A percentile compares a stretch with the other conserved stretches of the same genome.
Conservation (phyloP, 2,888 invertebrate species). For the Maniola hyperantus region DNA sequence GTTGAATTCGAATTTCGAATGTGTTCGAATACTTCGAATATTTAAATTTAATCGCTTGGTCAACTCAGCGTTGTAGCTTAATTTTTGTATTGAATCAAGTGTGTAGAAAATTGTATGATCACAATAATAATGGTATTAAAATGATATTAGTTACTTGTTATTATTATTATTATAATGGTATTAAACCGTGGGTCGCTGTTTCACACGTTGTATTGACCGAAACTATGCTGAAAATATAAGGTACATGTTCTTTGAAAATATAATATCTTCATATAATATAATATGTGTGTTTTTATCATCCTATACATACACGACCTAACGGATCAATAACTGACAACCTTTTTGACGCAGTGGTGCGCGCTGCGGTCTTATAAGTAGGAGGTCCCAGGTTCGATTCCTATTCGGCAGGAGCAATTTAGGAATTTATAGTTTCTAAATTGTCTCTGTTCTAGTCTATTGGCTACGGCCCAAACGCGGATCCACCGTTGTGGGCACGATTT, state of each 20-base stretch:
- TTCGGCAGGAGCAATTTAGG: no score
- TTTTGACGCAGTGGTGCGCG: no score
- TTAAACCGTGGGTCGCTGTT: conserved; percentile 60
- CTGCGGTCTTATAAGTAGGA: no score
- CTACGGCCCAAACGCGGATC: no score
- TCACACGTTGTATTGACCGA: conserved; percentile 78
- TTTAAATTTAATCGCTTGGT: conserved; percentile 35
- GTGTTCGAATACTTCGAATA: conserved; percentile 35
- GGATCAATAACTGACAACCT: no score
- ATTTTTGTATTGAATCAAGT: conserved; percentile 71
- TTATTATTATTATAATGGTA: conserved; percentile 57
- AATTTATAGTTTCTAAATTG: no score
- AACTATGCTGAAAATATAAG: conserved; percentile 74
- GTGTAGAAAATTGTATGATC: conserved; percentile 66
- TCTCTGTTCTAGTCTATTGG: no score
- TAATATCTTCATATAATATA: conserved; percentile 79
- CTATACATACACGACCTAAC: no score
- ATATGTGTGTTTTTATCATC: conserved; percentile 42
- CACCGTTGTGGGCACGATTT: no score
- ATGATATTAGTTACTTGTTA: conserved; percentile 80
- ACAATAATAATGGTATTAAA: conserved; percentile 74
- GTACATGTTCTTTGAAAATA: conserved; percentile 82
- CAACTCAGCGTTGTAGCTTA: conserved; percentile 59
- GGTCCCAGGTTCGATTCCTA: no score
- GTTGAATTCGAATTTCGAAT: conserved; percentile 42